A percentile compares a stretch with the other conserved stretches of the same genome.
Evolutionary conservation across 2,888 invertebrate genomes (phyloP).

Genomic region (Cyaniris semiargus): DNA sequence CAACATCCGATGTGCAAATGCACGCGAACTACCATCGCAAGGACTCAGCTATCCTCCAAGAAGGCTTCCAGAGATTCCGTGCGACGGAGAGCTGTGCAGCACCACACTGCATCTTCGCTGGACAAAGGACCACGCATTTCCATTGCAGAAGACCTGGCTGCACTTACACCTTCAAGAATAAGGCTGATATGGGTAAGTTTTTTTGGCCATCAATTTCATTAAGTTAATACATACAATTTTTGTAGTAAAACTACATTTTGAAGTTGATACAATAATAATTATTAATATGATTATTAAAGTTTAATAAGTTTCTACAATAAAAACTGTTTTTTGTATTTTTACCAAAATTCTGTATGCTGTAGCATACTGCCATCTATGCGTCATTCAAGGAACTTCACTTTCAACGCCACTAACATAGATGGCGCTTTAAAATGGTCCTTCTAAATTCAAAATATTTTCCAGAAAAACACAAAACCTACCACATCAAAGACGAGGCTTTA

Average conservation of each 20-base stretch:
- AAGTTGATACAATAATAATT: no score
- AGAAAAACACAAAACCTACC: conserved; percentile 99
- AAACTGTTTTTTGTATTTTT: no score
- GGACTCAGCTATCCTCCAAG: conserved; percentile 98
- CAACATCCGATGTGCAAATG: conserved; percentile 99
- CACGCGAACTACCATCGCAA: conserved; percentile 99
- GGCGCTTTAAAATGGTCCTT: conserved; percentile 12
- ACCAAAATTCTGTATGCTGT: no score
- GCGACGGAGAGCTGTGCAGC: conserved; percentile 98
- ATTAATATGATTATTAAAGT: no score
- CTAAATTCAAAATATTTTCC: conserved; percentile 48
- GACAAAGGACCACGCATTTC: conserved; percentile 98
- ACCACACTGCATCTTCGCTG: conserved; percentile 93
- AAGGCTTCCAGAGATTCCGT: conserved; percentile 97
- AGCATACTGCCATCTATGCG: conserved; percentile 7
- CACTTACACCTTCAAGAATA: conserved; percentile 98
- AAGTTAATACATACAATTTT: no score
- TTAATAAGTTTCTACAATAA: no score
- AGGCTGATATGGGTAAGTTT: conserved; percentile 99
- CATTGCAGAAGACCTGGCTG: conserved; percentile 96
- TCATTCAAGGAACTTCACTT: background rate
- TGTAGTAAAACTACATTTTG: no score
- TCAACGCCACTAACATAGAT: background rate
- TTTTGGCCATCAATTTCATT: no score
- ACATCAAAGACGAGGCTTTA: conserved; percentile 97